Evolutionary conservation across 2,113 vertebrate species (phyloP).

Genomic region (Panurus biarmicus): DNA sequence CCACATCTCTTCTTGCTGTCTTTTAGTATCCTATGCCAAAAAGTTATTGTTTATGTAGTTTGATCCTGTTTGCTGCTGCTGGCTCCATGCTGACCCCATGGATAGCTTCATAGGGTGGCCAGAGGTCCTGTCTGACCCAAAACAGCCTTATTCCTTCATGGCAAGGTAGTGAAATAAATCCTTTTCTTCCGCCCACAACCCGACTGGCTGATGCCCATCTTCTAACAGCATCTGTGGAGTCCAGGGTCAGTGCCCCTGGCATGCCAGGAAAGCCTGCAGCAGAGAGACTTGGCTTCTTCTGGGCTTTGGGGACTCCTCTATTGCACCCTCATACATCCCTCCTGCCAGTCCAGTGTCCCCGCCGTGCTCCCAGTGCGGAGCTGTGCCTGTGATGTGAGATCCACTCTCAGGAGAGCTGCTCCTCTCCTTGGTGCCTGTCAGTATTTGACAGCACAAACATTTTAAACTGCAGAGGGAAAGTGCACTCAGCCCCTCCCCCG

Average conservation of each 20-base stretch:
- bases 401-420: background rate
- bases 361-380: rapidly evolving
- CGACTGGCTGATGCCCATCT: rapidly evolving
- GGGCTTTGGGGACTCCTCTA: background rate
- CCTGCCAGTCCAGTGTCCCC: background rate
- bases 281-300: background rate
- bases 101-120: background rate
- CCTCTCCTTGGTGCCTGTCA: background rate
- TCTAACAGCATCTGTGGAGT: background rate
- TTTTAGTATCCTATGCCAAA: background rate
- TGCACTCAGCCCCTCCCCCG: rapidly evolving
- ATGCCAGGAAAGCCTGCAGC: background rate
- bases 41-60: background rate
- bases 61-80: background rate
- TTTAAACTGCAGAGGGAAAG: background rate
- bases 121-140: background rate
- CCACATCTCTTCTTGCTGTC: background rate
- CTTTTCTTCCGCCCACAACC: background rate
- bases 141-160: background rate
- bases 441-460: rapidly evolving
- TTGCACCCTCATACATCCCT: rapidly evolving
- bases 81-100: background rate
- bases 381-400: rapidly evolving
- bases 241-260: background rate
- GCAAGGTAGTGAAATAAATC: background rate